Conservation (phyloP, 2,888 invertebrate genomes). For the Abrostola triplasia region DNA sequence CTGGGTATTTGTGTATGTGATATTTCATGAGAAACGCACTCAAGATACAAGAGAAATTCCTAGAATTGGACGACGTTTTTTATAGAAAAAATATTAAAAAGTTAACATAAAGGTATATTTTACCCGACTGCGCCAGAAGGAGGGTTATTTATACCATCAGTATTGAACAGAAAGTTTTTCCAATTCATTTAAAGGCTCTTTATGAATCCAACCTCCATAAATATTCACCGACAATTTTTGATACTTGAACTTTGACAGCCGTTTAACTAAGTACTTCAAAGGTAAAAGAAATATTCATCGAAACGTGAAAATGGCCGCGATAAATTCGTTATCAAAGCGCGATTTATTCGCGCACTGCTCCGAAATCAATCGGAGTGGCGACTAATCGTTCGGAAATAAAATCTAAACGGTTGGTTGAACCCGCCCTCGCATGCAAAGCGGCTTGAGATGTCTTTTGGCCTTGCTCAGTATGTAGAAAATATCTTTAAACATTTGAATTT, state of each 20-base stretch:
- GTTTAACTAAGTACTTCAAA: slow-evolving; percentile 20
- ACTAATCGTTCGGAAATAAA: slow-evolving; percentile 63
- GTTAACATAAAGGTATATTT: no score
- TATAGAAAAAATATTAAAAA: no score
- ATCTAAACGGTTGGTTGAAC: slow-evolving; percentile 39
- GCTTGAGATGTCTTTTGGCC: slow-evolving; percentile 20
- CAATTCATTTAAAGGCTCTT: neutral
- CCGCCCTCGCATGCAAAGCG: slow-evolving; percentile 26
- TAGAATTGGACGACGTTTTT: no score
- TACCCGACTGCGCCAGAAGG: no score
- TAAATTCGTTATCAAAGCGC: slow-evolving; percentile 61
- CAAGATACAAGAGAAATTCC: no score
- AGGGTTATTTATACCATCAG: no score
- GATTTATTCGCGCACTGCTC: slow-evolving; percentile 51
- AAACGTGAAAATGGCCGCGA: slow-evolving; percentile 44
- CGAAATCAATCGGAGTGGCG: slow-evolving; percentile 51
- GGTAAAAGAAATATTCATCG: slow-evolving; percentile 37
- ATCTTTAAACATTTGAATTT: neutral
- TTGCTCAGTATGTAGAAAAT: slow-evolving; percentile 12
- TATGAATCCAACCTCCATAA: slow-evolving; percentile 12
- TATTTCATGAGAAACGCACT: no score
- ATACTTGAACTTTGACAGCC: slow-evolving; percentile 19
- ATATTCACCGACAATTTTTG: slow-evolving; percentile 10
- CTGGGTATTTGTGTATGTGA: no score
- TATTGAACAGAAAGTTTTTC: no score